Percentiles rank a stretch among this genome's conserved stretches.
Evolutionary conservation across 2,113 vertebrate species (phyloP).

Genomic region (Zonotrichia leucophrys): DNA sequence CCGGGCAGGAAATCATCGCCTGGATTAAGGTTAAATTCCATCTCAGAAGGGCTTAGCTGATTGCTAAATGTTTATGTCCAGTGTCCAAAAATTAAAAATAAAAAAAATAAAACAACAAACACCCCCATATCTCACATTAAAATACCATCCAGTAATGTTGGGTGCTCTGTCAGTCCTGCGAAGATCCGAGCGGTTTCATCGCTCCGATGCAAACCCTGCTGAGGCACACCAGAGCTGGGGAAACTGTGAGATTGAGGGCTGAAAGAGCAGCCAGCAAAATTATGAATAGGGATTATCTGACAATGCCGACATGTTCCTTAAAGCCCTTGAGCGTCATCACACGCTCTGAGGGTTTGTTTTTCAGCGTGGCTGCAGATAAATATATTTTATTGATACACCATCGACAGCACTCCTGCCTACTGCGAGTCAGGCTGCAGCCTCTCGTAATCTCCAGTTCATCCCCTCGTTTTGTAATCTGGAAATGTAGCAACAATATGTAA

Average conservation of each 20-base stretch:
- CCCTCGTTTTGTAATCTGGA: conserved; percentile 60
- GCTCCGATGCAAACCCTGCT: conserved; percentile 41
- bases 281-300: conserved; percentile 63
- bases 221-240: conserved; percentile 53
- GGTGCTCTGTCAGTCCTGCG: background rate
- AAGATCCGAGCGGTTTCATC: conserved; percentile 50
- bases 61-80: conserved; percentile 57
- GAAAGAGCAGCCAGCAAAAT: conserved; percentile 50
- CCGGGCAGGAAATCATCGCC: conserved; percentile 55
- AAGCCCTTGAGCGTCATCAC: conserved; percentile 29
- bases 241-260: conserved; percentile 68
- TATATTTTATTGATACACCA: background rate
- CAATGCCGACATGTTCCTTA: conserved; percentile 54
- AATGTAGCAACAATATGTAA: conserved; percentile 41
- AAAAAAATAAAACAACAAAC: background rate
- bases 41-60: conserved; percentile 50
- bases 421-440: conserved; percentile 43
- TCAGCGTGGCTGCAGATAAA: background rate
- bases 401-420: background rate
- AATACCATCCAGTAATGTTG: background rate
- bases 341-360: conserved; percentile 35
- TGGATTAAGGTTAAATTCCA: conserved; percentile 65
- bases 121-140: background rate
- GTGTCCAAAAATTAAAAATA: background rate
- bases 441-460: conserved; percentile 60